Conservation (phyloP, 1,140 invertebrate genomes). For the Lucilia sericata region DNA sequence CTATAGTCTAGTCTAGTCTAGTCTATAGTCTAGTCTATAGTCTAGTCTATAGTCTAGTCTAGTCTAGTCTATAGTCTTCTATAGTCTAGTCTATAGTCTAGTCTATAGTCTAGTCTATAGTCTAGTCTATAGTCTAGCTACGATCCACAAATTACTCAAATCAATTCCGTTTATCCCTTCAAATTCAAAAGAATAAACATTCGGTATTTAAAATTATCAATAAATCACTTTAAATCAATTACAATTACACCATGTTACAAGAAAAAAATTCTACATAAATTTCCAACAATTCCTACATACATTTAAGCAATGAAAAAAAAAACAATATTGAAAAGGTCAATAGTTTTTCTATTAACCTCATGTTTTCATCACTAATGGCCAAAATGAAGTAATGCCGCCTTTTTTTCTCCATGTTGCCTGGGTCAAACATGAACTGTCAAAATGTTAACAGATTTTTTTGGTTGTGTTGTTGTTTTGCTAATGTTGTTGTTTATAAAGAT, state of each 20-base stretch:
- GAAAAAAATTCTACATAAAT: conserved; percentile 8
- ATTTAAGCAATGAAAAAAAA: background rate
- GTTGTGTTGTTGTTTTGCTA: background rate
- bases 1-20: too few species aligned
- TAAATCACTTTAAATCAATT: conserved; percentile 30
- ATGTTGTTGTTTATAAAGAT: background rate
- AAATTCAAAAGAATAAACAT: background rate
- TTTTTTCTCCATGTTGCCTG: background rate
- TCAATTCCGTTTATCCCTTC: too few species aligned
- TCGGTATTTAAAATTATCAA: background rate
- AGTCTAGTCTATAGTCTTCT: too few species aligned
- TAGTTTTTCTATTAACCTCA: conserved; percentile 42
- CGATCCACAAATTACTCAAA: too few species aligned
- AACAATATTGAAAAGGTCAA: conserved; percentile 32
- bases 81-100: too few species aligned
- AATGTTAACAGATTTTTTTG: conserved; percentile 41
- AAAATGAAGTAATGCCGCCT: conserved; percentile 2
- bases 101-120: too few species aligned
- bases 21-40: too few species aligned
- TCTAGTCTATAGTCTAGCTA: too few species aligned
- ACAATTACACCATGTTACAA: background rate
- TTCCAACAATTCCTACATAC: background rate
- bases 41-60: too few species aligned
- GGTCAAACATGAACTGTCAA: conserved; percentile 43
- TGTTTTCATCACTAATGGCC: conserved; percentile 41